Evolutionary conservation across 2,797 vertebrate genomes (phyloP).

Genomic region (Coranthus polyacanthus): DNA sequence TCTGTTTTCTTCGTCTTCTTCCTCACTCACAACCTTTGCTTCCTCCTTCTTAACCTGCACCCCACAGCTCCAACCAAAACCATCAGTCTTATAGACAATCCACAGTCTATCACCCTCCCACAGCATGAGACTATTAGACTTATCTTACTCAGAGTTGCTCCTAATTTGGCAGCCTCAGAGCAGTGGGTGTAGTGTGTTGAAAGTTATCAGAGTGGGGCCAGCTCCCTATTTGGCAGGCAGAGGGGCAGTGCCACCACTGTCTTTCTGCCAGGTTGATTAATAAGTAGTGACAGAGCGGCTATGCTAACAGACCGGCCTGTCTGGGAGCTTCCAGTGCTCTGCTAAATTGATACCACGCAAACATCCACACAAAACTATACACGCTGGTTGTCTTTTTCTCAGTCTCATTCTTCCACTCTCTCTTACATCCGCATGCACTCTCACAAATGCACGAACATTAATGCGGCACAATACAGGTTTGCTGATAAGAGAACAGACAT

Average conservation of each 20-base stretch:
- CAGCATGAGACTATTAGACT: slow-evolving; percentile 72
- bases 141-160: slow-evolving; percentile 75
- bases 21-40: slow-evolving; percentile 16
- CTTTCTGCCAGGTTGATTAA: slow-evolving; percentile 80
- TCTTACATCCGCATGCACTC: not conserved
- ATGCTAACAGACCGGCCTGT: slow-evolving; percentile 63
- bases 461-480: slow-evolving; percentile 30
- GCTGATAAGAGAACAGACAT: slow-evolving; percentile 40
- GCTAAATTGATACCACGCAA: slow-evolving; percentile 58
- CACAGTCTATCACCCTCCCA: slow-evolving; percentile 62
- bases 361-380: not conserved
- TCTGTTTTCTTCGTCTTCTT: slow-evolving; percentile 9
- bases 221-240: slow-evolving; percentile 79
- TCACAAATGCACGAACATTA: slow-evolving; percentile 1
- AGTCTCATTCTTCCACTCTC: no score
- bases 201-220: slow-evolving; percentile 78
- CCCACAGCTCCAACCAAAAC: slow-evolving; percentile 26
- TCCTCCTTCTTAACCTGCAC: slow-evolving; percentile 30
- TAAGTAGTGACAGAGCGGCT: slow-evolving; percentile 68
- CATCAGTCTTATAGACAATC: slow-evolving; percentile 49
- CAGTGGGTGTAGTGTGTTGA: slow-evolving; percentile 64
- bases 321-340: slow-evolving; percentile 45
- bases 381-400: not conserved
- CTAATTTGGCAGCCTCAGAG: slow-evolving; percentile 75
- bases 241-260: slow-evolving; percentile 69